Evolutionary conservation across 1,140 invertebrate genomes (phyloP).

Genomic region (Drosophila cardini): DNA sequence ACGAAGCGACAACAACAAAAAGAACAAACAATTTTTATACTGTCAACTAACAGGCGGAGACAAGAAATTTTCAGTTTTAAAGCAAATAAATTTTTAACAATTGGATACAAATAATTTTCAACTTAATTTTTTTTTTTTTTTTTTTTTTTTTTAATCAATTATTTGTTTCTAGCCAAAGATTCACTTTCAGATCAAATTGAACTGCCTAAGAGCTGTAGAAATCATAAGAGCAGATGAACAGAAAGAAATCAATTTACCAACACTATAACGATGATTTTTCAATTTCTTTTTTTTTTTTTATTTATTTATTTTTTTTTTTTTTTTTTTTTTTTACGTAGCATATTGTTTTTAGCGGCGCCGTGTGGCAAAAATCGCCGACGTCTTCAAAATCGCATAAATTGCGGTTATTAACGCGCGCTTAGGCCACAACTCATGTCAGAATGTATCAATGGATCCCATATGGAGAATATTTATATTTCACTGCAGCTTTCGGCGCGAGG

Average conservation of each 20-base stretch:
- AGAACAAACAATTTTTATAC: slow-evolving; percentile 22
- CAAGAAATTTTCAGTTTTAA: too few species aligned
- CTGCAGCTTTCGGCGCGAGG: slow-evolving; percentile 45
- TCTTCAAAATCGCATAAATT: slow-evolving; percentile 82
- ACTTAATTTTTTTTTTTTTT: too few species aligned
- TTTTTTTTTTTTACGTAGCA: neutral
- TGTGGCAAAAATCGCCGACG: slow-evolving; percentile 17
- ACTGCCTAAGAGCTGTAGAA: slow-evolving; percentile 2
- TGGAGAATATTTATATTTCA: slow-evolving; percentile 81
- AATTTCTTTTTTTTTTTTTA: neutral
- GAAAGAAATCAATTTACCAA: slow-evolving; percentile 31
- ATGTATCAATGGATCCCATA: slow-evolving; percentile 77
- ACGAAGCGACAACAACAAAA: slow-evolving; percentile 9
- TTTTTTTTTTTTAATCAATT: too few species aligned
- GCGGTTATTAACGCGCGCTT: slow-evolving; percentile 81
- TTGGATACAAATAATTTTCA: too few species aligned
- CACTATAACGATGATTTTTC: neutral
- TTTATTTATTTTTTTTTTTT: neutral
- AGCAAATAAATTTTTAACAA: too few species aligned
- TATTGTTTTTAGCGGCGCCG: slow-evolving; percentile 23
- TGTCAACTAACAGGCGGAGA: too few species aligned
- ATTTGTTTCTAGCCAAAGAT: neutral
- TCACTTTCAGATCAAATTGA: neutral
- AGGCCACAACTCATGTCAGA: slow-evolving; percentile 82
- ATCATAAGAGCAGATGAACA: neutral